Conservation (phyloP, 2,888 invertebrate species). For the Elmis aenea region DNA sequence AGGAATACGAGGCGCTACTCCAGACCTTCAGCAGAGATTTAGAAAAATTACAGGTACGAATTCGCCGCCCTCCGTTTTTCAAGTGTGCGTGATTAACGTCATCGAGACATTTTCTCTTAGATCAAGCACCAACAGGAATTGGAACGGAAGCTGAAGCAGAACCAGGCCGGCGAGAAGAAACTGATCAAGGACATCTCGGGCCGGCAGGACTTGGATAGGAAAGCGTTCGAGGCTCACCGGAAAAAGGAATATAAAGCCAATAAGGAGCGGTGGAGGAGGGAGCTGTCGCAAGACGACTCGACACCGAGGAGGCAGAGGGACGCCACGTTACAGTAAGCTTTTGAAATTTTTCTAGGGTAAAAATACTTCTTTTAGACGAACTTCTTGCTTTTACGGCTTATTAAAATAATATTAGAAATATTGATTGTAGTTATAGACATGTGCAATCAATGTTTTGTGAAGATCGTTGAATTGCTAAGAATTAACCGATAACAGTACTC, state of each 20-base stretch:
- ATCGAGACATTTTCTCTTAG: no score
- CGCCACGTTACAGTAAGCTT: constrained; percentile 74
- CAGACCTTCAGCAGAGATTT: constrained; percentile 90
- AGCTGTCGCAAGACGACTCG: constrained; percentile 85
- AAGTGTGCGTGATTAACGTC: constrained; percentile 9
- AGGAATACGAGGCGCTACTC: constrained; percentile 91
- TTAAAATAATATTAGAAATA: no score
- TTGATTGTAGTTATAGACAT: no score
- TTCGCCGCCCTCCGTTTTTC: constrained; percentile 3
- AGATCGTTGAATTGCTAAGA: no score
- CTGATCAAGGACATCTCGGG: constrained; percentile 84
- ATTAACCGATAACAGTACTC: no score
- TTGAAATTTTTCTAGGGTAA: no score
- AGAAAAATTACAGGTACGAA: constrained; percentile 69
- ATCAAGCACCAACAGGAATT: constrained; percentile 72
- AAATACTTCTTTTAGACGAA: no score
- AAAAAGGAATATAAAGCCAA: constrained; percentile 96
- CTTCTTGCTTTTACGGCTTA: no score
- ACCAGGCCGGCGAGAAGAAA: constrained; percentile 86
- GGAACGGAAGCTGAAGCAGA: constrained; percentile 79
- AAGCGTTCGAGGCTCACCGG: constrained; percentile 85
- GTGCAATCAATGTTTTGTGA: no score
- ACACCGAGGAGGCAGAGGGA: constrained; percentile 88
- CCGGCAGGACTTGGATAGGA: constrained; percentile 87
- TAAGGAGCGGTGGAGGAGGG: constrained; percentile 95